Base-by-base conservation (phyloP, 2,797 vertebrate genomes). In the Syngnathus acus region DNA sequence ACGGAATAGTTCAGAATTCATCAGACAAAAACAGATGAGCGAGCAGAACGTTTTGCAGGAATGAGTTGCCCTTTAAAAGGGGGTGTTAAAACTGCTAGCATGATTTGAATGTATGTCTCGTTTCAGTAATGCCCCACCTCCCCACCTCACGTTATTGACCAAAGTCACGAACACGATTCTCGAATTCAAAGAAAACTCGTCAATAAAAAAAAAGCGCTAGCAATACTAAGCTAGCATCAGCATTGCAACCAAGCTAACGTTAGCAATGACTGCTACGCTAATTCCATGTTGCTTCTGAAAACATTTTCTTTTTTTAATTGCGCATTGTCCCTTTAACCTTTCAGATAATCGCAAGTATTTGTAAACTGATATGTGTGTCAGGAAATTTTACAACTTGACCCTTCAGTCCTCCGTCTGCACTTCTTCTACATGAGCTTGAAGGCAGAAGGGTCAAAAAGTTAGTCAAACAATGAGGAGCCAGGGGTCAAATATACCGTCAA, bases 11-110 rank as follows among this genome's bases (percentile, higher is more conserved):
- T 79, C 76, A 75, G 67, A 72, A 73, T 60, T 63, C 39, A 66
- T 5, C 57, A 70, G 68, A 75, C 47, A 64, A 79, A 82, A 82
- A 77, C 77, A 78, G 69, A 81, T 76, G 84, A 79, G 65, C n/a
- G 61, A 26, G 69, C 73, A 73, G 71, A 73, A 72, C 51, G 42
- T 66, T 65, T 75, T 68, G 66, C 17, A 55, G 65, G 7, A 64
- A 50, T 65, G 68, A 67, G 55, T 59, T 60, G 64, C 57, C 26
- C 62, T 73, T 38, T n/a, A 40, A 37, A 38, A 37, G 47, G 47
- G 0, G 9, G 48, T n/a, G 14, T 47, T 47, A 47, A 47, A 47
- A 47, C 13, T 16, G 13, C 45, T 47, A 5, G 45, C 45, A 3
- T 14, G 45, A 47, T 14, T 45, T 45, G 43, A 45, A 45, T 11